Percentiles rank a stretch among this genome's conserved stretches.
Evolutionary conservation across 1,140 invertebrate genomes (phyloP).

Genomic region (Sitodiplosis mosellana): DNA sequence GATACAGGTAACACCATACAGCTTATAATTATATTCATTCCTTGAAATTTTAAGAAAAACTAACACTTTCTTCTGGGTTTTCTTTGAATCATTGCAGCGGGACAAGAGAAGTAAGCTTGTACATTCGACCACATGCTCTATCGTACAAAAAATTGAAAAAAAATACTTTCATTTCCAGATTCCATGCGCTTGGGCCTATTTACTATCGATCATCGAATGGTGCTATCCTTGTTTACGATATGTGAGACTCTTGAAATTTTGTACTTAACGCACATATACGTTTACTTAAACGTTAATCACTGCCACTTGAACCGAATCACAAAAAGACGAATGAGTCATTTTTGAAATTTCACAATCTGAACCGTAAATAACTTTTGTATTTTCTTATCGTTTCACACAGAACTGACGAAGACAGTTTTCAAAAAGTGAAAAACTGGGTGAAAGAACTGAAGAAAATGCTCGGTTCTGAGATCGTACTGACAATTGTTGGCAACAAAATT

Average conservation of each 20-base stretch:
- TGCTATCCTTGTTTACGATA: conserved; percentile 95
- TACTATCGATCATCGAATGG: conserved; percentile 97
- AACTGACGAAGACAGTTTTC: conserved; percentile 10
- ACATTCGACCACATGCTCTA: background rate
- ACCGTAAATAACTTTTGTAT: too few species aligned
- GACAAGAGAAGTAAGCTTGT: conserved; percentile 37
- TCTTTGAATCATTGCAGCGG: too few species aligned
- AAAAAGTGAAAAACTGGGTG: conserved; percentile 93
- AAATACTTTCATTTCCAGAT: conserved; percentile 29
- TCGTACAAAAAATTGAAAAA: background rate
- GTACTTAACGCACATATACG: too few species aligned
- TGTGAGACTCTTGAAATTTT: too few species aligned
- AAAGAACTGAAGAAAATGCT: conserved; percentile 94
- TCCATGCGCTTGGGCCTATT: conserved; percentile 92
- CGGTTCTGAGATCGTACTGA: conserved; percentile 76
- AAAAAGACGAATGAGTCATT: too few species aligned
- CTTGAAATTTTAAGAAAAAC: too few species aligned
- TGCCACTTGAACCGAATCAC: too few species aligned
- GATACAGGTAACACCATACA: too few species aligned
- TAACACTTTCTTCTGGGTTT: too few species aligned
- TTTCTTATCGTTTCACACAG: background rate
- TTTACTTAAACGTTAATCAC: too few species aligned
- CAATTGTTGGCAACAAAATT: conserved; percentile 95
- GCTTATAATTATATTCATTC: too few species aligned
- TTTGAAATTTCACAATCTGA: too few species aligned